phyloP scores from a whole-genome alignment of 2,888 invertebrate genomes.

The Lymantria dispar region DNA sequence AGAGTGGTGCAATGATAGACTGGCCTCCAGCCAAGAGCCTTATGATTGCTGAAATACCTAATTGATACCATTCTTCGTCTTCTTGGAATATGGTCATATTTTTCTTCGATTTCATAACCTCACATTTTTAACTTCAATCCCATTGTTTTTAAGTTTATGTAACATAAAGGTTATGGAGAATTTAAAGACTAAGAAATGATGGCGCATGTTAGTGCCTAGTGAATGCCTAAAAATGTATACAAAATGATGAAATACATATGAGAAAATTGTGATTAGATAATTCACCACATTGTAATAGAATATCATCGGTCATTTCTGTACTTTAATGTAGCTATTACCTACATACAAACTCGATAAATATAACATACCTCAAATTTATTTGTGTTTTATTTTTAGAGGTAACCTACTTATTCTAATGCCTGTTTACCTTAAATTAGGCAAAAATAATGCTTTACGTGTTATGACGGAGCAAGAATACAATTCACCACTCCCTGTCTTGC shows the following conservation, averaged over 20 bases:
- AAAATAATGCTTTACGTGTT: no score
- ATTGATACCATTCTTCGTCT: constrained; percentile 32
- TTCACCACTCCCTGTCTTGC: no score
- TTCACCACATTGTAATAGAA: constrained; percentile 69
- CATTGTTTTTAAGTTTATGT: constrained; percentile 53
- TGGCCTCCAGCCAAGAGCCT: no score
- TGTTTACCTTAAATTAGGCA: no score
- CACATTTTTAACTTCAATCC: constrained; percentile 25
- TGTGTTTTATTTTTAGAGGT: constrained; percentile 42
- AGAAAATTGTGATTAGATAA: constrained; percentile 76
- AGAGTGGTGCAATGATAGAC: no score
- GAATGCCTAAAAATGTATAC: constrained; percentile 77
- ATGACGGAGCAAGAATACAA: no score
- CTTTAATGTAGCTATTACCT: constrained; percentile 80
- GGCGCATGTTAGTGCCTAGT: constrained; percentile 72
- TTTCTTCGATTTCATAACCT: constrained; percentile 33
- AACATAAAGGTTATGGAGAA: constrained; percentile 62
- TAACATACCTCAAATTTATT: constrained; percentile 77
- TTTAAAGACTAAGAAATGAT: constrained; percentile 70
- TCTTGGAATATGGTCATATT: constrained; percentile 35
- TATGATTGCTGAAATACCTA: no score
- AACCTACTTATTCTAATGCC: no score
- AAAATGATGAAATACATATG: constrained; percentile 75
- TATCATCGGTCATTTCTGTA: constrained; percentile 77
- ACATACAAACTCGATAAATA: constrained; percentile 82